phyloP scores from a whole-genome alignment of 1,140 invertebrate genomes.

The Plectus sambesii region DNA sequence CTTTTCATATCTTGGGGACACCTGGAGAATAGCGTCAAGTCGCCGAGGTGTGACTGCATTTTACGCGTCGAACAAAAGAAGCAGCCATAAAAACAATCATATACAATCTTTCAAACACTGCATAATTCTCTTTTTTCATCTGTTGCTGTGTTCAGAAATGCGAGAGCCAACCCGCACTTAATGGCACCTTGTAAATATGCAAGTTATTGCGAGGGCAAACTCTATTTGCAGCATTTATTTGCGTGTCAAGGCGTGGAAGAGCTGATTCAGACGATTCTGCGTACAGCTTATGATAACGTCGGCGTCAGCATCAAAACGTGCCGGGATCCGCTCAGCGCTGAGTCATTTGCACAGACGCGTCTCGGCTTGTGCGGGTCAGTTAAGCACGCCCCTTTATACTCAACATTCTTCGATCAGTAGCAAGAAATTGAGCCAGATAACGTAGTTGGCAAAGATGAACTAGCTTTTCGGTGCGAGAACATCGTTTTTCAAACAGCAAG shows the following conservation, averaged over 20 bases:
- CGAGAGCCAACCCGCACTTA: neutral
- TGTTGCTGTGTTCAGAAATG: too few species aligned
- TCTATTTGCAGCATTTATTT: slow-evolving; percentile 63
- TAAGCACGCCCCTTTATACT: slow-evolving; percentile 7
- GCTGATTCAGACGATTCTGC: slow-evolving; percentile 70
- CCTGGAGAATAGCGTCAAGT: too few species aligned
- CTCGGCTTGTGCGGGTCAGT: slow-evolving; percentile 77
- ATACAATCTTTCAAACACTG: too few species aligned
- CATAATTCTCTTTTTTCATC: too few species aligned
- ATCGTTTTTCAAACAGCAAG: slow-evolving; percentile 14
- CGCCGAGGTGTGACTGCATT: too few species aligned
- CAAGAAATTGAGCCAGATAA: slow-evolving; percentile 13
- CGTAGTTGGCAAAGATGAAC: too few species aligned
- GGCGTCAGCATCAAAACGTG: slow-evolving; percentile 70
- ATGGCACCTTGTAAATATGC: neutral
- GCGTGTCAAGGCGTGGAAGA: slow-evolving; percentile 67
- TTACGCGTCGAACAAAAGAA: too few species aligned
- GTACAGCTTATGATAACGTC: slow-evolving; percentile 64
- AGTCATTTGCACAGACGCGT: slow-evolving; percentile 70
- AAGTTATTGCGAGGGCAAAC: slow-evolving; percentile 4
- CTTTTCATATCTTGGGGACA: too few species aligned
- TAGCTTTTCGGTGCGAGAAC: too few species aligned
- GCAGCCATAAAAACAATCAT: too few species aligned
- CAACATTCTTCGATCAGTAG: too few species aligned
- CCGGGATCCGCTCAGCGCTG: slow-evolving; percentile 66